phyloP scores from a whole-genome alignment of 2,113 vertebrate genomes.

The Dasypus novemcinctus region DNA sequence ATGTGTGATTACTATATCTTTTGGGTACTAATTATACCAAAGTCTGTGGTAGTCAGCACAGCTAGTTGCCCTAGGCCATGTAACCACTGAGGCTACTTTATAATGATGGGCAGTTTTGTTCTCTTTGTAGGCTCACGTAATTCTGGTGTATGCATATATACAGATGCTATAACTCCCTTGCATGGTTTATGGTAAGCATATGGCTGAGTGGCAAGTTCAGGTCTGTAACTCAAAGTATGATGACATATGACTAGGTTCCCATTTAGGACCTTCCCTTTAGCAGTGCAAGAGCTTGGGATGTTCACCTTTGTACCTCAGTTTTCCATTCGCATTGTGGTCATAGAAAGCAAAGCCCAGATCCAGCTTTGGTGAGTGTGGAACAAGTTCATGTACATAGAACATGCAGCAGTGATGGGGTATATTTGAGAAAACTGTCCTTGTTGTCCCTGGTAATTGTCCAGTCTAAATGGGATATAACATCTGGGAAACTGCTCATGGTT shows the following conservation, averaged over 20 bases:
- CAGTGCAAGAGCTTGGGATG: not conserved
- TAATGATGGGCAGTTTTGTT: not conserved
- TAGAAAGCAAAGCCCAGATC: too few relatives aligned
- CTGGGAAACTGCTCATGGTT: not conserved
- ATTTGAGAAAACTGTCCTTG: not conserved
- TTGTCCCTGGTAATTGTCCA: not conserved
- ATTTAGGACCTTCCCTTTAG: not conserved
- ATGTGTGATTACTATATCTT: not conserved
- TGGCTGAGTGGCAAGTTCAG: not conserved
- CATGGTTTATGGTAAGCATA: not conserved
- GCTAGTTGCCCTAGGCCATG: too few relatives aligned
- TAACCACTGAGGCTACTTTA: not conserved
- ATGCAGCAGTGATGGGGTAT: not conserved
- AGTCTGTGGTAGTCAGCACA: not conserved
- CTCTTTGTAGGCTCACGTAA: too few relatives aligned
- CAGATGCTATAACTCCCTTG: accelerated
- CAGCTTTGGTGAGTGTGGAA: not conserved
- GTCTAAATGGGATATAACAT: too few relatives aligned
- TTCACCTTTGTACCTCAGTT: not conserved
- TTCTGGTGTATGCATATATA: not conserved
- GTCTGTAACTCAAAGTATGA: too few relatives aligned
- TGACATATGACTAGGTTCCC: not conserved
- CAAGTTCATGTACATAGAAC: not conserved
- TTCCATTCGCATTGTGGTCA: too few relatives aligned
- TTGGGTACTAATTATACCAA: accelerated